phyloP scores from a whole-genome alignment of 2,113 vertebrate genomes.

The Hymenochirus boettgeri region DNA sequence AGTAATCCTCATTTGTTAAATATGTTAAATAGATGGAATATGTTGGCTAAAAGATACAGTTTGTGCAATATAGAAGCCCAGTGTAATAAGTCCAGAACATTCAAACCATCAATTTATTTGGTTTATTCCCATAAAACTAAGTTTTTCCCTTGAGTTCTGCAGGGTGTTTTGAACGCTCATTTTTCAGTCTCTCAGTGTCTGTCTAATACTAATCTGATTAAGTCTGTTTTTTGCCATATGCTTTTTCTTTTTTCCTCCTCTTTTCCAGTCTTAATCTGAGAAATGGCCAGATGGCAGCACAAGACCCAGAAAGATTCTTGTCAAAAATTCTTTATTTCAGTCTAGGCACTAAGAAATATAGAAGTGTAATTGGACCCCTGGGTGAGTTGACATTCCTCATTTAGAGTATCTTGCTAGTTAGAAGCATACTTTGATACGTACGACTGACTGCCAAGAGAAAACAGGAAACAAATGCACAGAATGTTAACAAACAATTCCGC shows the following conservation, averaged over 20 bases:
- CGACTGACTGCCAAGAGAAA: too few relatives aligned
- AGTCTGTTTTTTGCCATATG: slow-evolving; percentile 1
- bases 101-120: background rate
- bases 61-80: too few relatives aligned
- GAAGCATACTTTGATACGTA: too few relatives aligned
- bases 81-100: background rate
- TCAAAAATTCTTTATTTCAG: slow-evolving; percentile 12
- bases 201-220: slow-evolving; percentile 10
- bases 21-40: too few relatives aligned
- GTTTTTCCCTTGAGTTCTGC: background rate
- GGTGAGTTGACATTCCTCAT: slow-evolving; percentile 17
- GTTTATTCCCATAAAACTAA: background rate
- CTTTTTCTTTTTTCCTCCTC: background rate
- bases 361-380: slow-evolving; percentile 22
- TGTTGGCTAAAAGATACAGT: too few relatives aligned
- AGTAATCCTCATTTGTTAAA: too few relatives aligned
- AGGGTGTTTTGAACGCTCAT: background rate
- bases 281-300: slow-evolving; percentile 10
- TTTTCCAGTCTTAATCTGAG: slow-evolving; percentile 15
- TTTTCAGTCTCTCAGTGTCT: background rate
- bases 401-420: slow-evolving; percentile 10
- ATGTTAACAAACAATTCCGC: too few relatives aligned
- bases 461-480: too few relatives aligned
- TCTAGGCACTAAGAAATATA: slow-evolving; percentile 1
- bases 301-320: slow-evolving; percentile 12